Conservation (phyloP, 2,888 invertebrate genomes). For the Hirtodrosophila duncani region DNA sequence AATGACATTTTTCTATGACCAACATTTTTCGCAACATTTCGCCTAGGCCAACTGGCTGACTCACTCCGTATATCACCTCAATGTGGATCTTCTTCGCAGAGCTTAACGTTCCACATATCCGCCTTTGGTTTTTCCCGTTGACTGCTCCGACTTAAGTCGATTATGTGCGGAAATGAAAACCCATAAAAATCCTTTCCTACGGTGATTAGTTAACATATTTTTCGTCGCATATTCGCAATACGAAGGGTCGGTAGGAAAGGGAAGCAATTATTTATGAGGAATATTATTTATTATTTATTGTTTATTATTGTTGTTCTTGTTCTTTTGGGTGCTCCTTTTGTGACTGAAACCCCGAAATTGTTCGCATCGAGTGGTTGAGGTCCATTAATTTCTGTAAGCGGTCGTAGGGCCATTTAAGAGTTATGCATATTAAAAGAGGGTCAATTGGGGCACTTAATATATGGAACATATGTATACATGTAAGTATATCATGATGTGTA, state of each 20-base stretch:
- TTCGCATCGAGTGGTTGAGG: slow-evolving; percentile 43
- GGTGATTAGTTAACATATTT: slow-evolving; percentile 78
- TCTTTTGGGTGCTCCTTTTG: slow-evolving; percentile 10
- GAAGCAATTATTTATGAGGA: slow-evolving; percentile 78
- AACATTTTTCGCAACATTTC: slow-evolving; percentile 37
- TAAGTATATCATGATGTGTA: too few relatives aligned
- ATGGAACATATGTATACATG: background rate
- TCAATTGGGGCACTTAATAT: background rate
- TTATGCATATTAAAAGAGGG: slow-evolving; percentile 53
- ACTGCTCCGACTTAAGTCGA: slow-evolving; percentile 79
- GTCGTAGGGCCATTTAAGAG: slow-evolving; percentile 39
- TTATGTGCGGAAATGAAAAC: slow-evolving; percentile 76
- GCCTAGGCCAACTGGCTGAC: too few relatives aligned
- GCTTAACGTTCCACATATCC: slow-evolving; percentile 77
- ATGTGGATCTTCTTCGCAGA: slow-evolving; percentile 33
- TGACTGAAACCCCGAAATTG: slow-evolving; percentile 20
- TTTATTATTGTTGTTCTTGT: slow-evolving; percentile 39
- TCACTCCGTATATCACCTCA: slow-evolving; percentile 66
- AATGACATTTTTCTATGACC: slow-evolving; percentile 66
- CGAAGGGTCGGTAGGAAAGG: slow-evolving; percentile 33
- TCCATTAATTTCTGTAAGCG: slow-evolving; percentile 50
- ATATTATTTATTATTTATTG: slow-evolving; percentile 76
- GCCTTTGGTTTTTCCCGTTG: slow-evolving; percentile 77
- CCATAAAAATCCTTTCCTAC: slow-evolving; percentile 78
- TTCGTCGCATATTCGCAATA: slow-evolving; percentile 36